Base-by-base conservation (phyloP, 2,888 invertebrate species). In the Orthonevra nobilis region DNA sequence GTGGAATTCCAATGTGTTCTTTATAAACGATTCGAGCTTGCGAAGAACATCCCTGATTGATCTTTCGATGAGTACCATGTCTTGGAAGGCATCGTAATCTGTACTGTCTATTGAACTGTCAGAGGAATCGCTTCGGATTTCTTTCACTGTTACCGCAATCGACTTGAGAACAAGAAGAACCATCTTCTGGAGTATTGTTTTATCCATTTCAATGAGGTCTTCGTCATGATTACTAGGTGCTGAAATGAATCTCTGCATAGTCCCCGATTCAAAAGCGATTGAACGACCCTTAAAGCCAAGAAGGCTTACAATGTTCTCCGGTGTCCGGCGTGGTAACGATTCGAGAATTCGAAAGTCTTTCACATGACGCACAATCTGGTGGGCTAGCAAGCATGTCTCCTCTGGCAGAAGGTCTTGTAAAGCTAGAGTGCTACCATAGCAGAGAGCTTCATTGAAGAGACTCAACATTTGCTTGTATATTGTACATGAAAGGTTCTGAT, bases 371-470 rank as follows among this genome's bases (percentile, higher is more conserved):
- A 96, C 95, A 81, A 97, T 93, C 46, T 95, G 92, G 86, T 96
- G 96, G 2, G 96, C 96, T 82, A 96, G 88, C 84, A 94, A 92
- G 87, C 96, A 96, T 14, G 96, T 96, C 87, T 96, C 96, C 87
- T 96, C 96, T 2, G 96, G 96, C 82, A 96, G 89, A 84, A 95
- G 92, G 87, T 96, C 96, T 89, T 97, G 96, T 82, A 97, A 89
- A 0, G 96, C 96, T 83, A 97, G 89, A 26, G 97, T 97, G 81
- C 96, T 96, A 1, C 96, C 96, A 87, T 97, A 97, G 88, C 97
- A 97, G 54, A 97, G 89, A 5, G 96, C 96, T 89, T 97, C 96
- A 87, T 96, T 96, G 83, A 96, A 96, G 26, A 97, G 90, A 83
- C 94, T 94, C 75, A 97, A 88, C 84, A 96, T 90, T 88, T 96